Evolutionary conservation across 2,797 vertebrate genomes (phyloP).

Genomic region (Coendou prehensilis): DNA sequence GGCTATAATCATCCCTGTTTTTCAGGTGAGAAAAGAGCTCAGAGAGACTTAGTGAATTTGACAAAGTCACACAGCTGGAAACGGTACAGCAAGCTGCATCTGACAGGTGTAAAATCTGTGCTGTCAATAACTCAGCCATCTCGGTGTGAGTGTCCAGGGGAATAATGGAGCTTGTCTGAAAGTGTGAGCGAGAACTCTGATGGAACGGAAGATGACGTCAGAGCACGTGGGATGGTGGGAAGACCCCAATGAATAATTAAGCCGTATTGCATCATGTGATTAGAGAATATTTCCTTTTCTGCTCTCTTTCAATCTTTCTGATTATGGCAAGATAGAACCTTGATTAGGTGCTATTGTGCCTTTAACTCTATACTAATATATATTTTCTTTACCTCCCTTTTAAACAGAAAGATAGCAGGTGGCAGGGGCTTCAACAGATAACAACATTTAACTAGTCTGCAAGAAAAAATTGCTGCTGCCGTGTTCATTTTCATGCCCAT

Average conservation of each 20-base stretch:
- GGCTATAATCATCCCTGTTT: not conserved
- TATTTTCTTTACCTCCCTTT: not conserved
- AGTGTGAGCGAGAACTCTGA: no score
- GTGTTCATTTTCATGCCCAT: not conserved
- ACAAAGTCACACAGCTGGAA: not conserved
- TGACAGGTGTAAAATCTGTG: not conserved
- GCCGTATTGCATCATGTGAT: rapidly evolving
- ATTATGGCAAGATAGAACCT: not conserved
- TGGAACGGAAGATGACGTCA: not conserved
- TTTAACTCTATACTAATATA: not conserved
- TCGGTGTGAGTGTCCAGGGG: not conserved
- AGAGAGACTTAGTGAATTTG: constrained; percentile 36
- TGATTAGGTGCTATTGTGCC: not conserved
- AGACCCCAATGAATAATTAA: not conserved
- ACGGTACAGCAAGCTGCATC: not conserved
- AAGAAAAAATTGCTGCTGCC: not conserved
- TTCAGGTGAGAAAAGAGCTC: not conserved
- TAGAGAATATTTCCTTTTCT: not conserved
- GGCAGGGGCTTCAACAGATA: not conserved
- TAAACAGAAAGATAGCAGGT: not conserved
- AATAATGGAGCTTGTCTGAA: not conserved
- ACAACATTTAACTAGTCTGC: not conserved
- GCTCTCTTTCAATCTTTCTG: not conserved
- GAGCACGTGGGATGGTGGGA: not conserved
- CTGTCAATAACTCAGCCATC: rapidly evolving